phyloP scores from a whole-genome alignment of 2,113 vertebrate species.

The Nettapus auritus region DNA sequence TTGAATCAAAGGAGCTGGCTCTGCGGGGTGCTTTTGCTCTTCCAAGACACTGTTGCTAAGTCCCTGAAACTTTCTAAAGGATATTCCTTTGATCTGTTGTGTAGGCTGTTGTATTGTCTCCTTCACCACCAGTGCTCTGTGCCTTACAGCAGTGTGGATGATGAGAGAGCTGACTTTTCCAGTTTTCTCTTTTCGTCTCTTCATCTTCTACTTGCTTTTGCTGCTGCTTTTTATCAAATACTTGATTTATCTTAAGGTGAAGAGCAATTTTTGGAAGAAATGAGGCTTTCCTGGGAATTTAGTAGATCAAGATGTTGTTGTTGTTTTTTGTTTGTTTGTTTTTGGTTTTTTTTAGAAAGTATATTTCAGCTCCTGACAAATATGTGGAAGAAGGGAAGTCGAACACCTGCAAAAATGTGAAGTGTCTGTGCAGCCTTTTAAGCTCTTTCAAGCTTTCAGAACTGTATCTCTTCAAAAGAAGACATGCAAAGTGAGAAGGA shows the following conservation, averaged over 20 bases:
- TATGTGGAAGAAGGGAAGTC: neutral
- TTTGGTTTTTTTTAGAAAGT: neutral
- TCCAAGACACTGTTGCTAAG: neutral
- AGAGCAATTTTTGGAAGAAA: neutral
- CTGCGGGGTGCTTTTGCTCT: neutral
- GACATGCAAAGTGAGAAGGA: accelerated
- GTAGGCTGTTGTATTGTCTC: neutral
- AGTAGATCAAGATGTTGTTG: neutral
- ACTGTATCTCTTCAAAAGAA: neutral
- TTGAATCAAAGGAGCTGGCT: neutral
- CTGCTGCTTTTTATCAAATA: neutral
- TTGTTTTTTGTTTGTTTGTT: too few relatives aligned
- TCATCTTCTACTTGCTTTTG: neutral
- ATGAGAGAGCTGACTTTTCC: neutral
- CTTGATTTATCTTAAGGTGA: neutral
- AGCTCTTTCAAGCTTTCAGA: neutral
- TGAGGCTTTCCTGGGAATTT: neutral
- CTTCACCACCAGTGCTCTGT: neutral
- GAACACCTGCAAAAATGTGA: neutral
- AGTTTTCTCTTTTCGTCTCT: neutral
- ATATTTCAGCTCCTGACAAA: neutral
- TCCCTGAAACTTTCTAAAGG: neutral
- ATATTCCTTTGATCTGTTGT: neutral
- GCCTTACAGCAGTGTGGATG: neutral
- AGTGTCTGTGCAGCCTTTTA: neutral